Evolutionary conservation across 2,888 invertebrate genomes (phyloP), one percentile per base, ranked within the genome.

Genomic region (Habroteleia sp.): DNA sequence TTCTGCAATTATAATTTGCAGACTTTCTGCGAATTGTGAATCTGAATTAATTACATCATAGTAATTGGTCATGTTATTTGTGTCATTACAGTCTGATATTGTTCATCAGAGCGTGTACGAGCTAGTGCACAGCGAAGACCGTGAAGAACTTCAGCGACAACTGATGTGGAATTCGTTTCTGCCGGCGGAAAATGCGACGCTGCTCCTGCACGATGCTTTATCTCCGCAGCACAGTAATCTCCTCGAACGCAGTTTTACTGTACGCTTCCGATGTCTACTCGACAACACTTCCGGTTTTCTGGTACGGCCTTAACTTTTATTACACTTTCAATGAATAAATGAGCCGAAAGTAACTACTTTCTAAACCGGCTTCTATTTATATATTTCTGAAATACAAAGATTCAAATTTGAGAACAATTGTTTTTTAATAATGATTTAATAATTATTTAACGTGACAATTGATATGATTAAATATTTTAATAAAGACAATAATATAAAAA

Each of bases 211-310:
- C 86, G 98, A 98, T 82, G 95, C 95, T 11, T 91, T 98, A 77
- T 92, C 95, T 84, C 94, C 97, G 72, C 97, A 98, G 82, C 94
- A 97, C 89, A 92, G 93, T 80, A 95, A 96, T 87, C 93, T 96
- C 81, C 91, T 99, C 82, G 98, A 99, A 89, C 92, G 99, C 83
- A 97, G 97, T 89, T 98, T 99, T 87, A 99, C 99, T 77, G 99
- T 99, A 84, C 93, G 99, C 87, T 99, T 99, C 92, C 94, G 99
- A 84, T 99, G 99, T 91, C 92, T 99, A 27, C 91, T 99, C 84
- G 99, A 99, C 91, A 99, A 99, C 90, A 99, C 99, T 84, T 99
- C 99, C 83, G 99, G 99, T 74, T 99, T 99, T 90, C 92, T 99
- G 92, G 97, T 97, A 89, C 93, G 94, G 79, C 29, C 71, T 29